phyloP scores from a whole-genome alignment of 2,888 invertebrate genomes.

The Agrotis exclamationis region DNA sequence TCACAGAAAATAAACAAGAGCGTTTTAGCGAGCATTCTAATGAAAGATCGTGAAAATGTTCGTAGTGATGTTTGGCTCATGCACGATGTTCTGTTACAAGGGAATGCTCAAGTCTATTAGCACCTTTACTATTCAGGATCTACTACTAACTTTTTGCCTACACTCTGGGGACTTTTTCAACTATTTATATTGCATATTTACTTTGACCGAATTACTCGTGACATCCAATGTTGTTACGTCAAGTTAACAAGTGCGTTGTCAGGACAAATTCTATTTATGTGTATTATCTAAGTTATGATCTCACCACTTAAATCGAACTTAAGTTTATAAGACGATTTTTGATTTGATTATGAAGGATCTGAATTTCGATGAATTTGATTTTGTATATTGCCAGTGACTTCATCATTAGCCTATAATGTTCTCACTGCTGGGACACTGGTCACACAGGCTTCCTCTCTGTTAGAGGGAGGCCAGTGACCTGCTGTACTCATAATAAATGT shows the following conservation, averaged over 20 bases:
- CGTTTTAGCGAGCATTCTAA: no score
- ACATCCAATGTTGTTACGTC: not conserved
- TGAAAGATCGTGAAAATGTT: no score
- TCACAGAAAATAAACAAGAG: no score
- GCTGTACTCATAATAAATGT: no score
- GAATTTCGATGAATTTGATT: slow-evolving; percentile 28
- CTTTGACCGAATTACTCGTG: slow-evolving; percentile 12
- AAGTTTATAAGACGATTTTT: slow-evolving; percentile 35
- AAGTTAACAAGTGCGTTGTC: slow-evolving; percentile 16
- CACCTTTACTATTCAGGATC: not conserved
- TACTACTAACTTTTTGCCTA: not conserved
- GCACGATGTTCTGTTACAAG: no score
- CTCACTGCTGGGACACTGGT: no score
- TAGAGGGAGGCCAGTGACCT: no score
- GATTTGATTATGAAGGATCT: slow-evolving; percentile 20
- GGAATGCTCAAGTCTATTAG: no score
- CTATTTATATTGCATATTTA: slow-evolving; percentile 10
- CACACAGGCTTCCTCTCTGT: no score
- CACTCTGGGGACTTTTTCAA: not conserved
- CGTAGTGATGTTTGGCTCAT: no score
- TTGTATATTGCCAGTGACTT: no score
- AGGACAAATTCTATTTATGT: slow-evolving; percentile 70
- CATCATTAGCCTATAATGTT: no score
- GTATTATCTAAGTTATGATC: slow-evolving; percentile 68
- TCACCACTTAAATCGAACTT: slow-evolving; percentile 49